Percentiles rank a stretch among this genome's conserved stretches.
These are phyloP conservation scores for Macroglossus sobrinus DNA, from an alignment of 2,113 vertebrate genomes.

Conservation along the genomic window DNA sequence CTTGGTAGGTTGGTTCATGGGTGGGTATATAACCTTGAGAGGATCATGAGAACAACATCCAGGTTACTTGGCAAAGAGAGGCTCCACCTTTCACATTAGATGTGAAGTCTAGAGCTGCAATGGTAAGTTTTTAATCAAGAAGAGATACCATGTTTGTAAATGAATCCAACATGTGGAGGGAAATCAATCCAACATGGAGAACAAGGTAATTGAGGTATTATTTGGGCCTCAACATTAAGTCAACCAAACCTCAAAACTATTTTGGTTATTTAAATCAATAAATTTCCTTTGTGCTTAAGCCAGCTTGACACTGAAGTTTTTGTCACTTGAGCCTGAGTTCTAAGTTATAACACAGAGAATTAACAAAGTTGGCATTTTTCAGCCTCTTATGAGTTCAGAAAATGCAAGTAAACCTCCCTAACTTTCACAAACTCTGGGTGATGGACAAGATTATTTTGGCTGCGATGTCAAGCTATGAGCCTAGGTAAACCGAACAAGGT, in stretches of 20 bases:
- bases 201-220: not conserved
- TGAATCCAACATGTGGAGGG: not conserved
- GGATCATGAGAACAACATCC: not conserved
- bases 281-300: not conserved
- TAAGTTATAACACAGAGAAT: not conserved
- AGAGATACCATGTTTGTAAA: not conserved
- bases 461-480: not conserved
- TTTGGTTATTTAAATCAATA: not conserved
- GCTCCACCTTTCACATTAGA: not conserved
- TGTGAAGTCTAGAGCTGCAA: not conserved
- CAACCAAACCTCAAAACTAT: not conserved
- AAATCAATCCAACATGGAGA: not conserved
- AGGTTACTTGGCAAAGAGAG: not conserved
- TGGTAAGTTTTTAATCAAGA: not conserved
- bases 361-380: not conserved
- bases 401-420: not conserved
- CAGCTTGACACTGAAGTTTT: not conserved
- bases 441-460: constrained; percentile 51
- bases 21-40: not conserved
- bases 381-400: not conserved
- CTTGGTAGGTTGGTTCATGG: not conserved
- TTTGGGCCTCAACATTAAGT: not conserved
- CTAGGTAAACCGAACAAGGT: constrained; percentile 8
- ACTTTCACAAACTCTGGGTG: constrained; percentile 15
- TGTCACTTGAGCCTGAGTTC: not conserved